Base-by-base conservation (phyloP, 2,797 vertebrate species). In the Enteromius afrohamiltoni region DNA sequence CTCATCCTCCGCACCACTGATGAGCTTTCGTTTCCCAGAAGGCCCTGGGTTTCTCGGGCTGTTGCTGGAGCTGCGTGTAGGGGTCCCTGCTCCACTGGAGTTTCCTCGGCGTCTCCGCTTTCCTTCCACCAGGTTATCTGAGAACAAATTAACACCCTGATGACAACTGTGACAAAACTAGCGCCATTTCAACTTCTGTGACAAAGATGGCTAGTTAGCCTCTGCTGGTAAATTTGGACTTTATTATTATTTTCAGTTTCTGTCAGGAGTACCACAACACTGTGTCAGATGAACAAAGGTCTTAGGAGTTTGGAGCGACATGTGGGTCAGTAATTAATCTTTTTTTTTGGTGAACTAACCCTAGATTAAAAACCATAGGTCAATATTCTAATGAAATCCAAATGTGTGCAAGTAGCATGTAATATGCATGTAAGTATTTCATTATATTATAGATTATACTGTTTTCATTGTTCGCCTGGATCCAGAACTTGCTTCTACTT, bases 111-210 rank as follows among this genome's bases (percentile, higher is more conserved):
- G 94, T 86, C 96, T 95, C 86, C 98, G 93, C 89, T 99, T 99
- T 79, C 98, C 98, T 90, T 99, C 98, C 86, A 99, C 97, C 88
- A 99, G 93, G 91, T 99, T 99, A 91, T 99, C 98, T 99, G 79
- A 1, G 21, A 53, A 62, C 8, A 73, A 53, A 65, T 64, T 3
- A 34, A 42, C 13, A 42, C 11, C 4, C 3, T 78, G 16, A 60
- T 11, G 0, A 26, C 4, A 58, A 40, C n/a, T 42, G 34, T 21
- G 53, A 64, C 31, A 42, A 70, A 70, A 42, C 45, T 37, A 8
- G 26, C 49, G 60, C 60, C 0, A 8, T 34, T 70, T 81, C 49
- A 74, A 21, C 19, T 31, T 73, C 17, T 21, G 47, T 21, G 11
- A 73, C 17, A 47, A 47, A 70, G 40, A 47, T 19, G 68, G 69